Base-by-base conservation (phyloP, 2,113 vertebrate species). In the Oryzias curvinotus region DNA sequence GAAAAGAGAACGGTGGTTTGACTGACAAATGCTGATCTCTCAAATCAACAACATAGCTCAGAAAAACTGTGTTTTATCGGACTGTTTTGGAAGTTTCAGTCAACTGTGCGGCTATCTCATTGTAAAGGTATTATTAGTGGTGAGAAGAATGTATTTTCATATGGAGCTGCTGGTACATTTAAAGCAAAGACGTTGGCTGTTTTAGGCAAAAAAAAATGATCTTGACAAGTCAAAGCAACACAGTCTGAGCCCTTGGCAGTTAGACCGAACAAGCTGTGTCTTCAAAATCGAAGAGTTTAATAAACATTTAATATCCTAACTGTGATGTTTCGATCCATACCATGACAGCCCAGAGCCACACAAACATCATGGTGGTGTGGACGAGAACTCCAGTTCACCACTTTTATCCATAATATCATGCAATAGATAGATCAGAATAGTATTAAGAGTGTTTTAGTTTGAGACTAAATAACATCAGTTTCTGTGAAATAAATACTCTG, bases 81-180 rank as follows among this genome's bases (percentile, higher is more conserved):
- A 57, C 56, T 16, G 47, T 71, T 73, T 73, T 21, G 10, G 36
- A 55, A 28, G 63, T 64, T 70, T 41, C 52, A 57, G 58, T 65
- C n/a, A 41, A 67, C 30, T 43, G 19, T 75, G 23, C 55, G 65
- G 78, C 75, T 68, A 66, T 65, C 57, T 18, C 60, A 41, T 19
- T 63, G 28, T 62, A 60, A 57, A 59, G 58, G 53, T 75, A 5
- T 62, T 67, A 73, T 75, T 80, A 73, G 62, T 43, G 57, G 75
- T 75, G 45, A 62, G 28, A 65, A 49, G 41, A 77, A 81, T 68
- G 61, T 19, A 53, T 68, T 60, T 68, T 83, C 43, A 69, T 65
- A 56, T 71, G 52, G 68, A 73, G 63, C 71, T 62, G 62, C 71
- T 71, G 76, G 54, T 71, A 17, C 52, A 52, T 52, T 83, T 48